Evolutionary conservation across 2,888 invertebrate genomes (phyloP), one percentile per base, ranked within the genome.

Genomic region (Lithophane socia): DNA sequence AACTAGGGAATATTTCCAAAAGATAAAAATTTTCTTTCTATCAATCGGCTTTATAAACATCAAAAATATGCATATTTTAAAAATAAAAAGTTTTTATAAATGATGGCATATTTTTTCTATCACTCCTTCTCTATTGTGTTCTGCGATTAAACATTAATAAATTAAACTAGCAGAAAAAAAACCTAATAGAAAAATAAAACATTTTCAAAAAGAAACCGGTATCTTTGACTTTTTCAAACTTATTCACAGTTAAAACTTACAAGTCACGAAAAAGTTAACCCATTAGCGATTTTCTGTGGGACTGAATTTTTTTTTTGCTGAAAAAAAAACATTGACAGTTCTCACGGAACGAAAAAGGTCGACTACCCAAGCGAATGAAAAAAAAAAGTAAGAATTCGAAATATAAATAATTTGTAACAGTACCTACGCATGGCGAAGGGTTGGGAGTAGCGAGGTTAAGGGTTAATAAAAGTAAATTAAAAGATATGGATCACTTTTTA

Each of bases 311-410:
- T 87, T 60, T 87, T 86, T 73, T 66, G 12, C 60, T 10, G 12
- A 67, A 66, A 79, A 82, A 81, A 82, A 79, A 74, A 67, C 64
- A 69, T 77, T 82, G 75, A 81, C 79, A 77, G 84, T 91, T 91
- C 91, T 87, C 91, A 91, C 87, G 88, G 75, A 84, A 81, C 73
- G 73, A 84, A 86, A 85, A 83, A 80, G 79, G 80, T 87, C 82
- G 87, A 78, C 74, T 56, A 82, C 77, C 87, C 87, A 89, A 83
- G 21, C 16, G 24, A 61, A 75, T 44, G 64, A 85, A 84, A 87
- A 86, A 86, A 79, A 85, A 85, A 63, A 44, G n/a, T 18, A 52
- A 71, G 54, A 52, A 65, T 60, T 76, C 68, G 21, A 60, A 73
- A 77, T 63, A 68, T 21, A 82, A 67, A 73, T 83, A 90, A 29